Percentiles rank a stretch among this genome's conserved stretches.
Conservation (phyloP, 2,113 vertebrate species). For the Ophiodon elongatus region DNA sequence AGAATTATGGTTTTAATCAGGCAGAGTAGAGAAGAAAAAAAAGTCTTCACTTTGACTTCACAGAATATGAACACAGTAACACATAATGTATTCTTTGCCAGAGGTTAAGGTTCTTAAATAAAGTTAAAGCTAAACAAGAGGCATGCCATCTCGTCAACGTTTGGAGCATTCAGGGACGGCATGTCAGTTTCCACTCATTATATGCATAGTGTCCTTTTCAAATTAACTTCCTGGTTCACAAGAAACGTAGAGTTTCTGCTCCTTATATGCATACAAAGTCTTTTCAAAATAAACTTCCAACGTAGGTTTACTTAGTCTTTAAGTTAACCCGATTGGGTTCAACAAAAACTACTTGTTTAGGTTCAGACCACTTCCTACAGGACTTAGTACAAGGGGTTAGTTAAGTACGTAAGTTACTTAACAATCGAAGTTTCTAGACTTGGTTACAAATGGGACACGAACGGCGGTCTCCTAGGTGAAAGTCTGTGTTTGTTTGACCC, state of each 20-base stretch:
- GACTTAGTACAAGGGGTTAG: neutral
- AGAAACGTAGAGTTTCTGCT: neutral
- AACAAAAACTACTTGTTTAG: neutral
- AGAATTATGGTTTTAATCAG: neutral
- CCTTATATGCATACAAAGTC: neutral
- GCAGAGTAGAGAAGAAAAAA: neutral
- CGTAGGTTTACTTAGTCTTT: neutral
- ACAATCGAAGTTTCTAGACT: neutral
- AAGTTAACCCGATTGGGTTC: too few species aligned
- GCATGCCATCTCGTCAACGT: too few species aligned
- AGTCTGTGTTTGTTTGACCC: neutral
- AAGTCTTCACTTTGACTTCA: neutral
- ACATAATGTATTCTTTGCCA: conserved; percentile 53
- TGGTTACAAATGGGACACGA: neutral
- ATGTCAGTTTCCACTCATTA: too few species aligned
- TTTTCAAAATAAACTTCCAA: neutral
- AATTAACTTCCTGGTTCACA: neutral
- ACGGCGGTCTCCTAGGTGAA: neutral
- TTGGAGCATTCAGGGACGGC: too few species aligned
- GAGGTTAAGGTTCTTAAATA: conserved; percentile 26
- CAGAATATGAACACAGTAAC: neutral
- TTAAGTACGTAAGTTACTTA: neutral
- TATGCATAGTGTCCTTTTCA: too few species aligned
- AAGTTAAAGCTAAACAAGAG: conserved; percentile 62
- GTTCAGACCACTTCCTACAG: neutral